phyloP scores from a whole-genome alignment of 2,888 invertebrate species.

The Amphipyra tragopoginis region DNA sequence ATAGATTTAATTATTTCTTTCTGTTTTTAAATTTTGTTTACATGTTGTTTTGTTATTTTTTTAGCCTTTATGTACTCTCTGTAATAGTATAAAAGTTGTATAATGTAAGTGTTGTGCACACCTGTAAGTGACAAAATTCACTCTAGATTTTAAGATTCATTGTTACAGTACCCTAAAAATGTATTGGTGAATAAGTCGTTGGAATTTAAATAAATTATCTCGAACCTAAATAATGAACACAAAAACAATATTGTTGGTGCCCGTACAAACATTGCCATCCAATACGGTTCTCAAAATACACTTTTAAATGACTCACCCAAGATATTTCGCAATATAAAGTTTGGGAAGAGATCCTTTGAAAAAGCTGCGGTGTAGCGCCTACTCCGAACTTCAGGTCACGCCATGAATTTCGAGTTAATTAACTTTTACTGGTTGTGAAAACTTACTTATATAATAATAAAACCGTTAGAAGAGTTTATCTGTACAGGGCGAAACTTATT shows the following conservation, averaged over 20 bases:
- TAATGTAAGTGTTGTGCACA: too few relatives aligned
- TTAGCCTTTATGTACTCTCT: too few relatives aligned
- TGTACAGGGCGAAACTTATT: slow-evolving; percentile 32
- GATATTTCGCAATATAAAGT: slow-evolving; percentile 69
- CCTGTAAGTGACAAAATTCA: too few relatives aligned
- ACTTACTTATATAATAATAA: slow-evolving; percentile 70
- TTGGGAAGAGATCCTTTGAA: slow-evolving; percentile 73
- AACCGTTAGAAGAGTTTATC: slow-evolving; percentile 50
- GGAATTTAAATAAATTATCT: too few relatives aligned
- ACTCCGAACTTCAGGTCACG: slow-evolving; percentile 74
- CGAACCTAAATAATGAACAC: too few relatives aligned
- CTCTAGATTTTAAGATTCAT: too few relatives aligned
- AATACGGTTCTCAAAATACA: slow-evolving; percentile 68
- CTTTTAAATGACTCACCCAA: slow-evolving; percentile 76
- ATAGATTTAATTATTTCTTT: too few relatives aligned
- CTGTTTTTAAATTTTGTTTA: too few relatives aligned
- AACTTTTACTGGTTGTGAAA: slow-evolving; percentile 60
- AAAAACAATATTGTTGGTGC: slow-evolving; percentile 21
- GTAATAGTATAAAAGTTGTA: too few relatives aligned
- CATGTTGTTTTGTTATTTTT: too few relatives aligned
- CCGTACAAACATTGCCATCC: slow-evolving; percentile 25
- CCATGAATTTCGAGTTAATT: slow-evolving; percentile 78
- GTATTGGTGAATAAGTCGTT: too few relatives aligned
- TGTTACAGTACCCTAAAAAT: too few relatives aligned
- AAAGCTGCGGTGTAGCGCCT: slow-evolving; percentile 70